Evolutionary conservation across 92 coral and sea anemone species (phyloP).

Genomic region (Zoanthus sansibaricus): DNA sequence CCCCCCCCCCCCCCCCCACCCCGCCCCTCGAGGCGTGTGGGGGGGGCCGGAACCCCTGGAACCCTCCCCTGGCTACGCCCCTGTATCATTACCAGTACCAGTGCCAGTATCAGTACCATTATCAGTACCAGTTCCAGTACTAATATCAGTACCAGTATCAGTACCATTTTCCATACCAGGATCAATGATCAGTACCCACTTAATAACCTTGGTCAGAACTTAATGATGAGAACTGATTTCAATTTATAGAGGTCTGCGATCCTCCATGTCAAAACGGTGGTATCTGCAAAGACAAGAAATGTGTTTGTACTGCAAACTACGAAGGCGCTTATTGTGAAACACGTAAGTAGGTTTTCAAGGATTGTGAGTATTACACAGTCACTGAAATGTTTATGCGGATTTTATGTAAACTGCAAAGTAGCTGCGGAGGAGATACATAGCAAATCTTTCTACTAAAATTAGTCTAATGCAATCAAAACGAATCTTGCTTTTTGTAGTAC

Average conservation of each 20-base stretch:
- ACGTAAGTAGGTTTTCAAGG: conserved; percentile 9
- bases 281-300: conserved; percentile 34
- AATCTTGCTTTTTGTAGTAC: no score
- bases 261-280: conserved; percentile 33
- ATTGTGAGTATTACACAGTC: background rate
- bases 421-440: no score
- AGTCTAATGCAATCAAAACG: no score
- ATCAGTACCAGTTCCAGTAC: background rate
- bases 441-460: no score
- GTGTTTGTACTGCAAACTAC: conserved; percentile 1
- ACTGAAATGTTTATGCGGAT: no score
- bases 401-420: no score
- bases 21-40: no score
- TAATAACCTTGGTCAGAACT: background rate
- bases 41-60: no score
- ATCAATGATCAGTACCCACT: background rate
- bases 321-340: background rate
- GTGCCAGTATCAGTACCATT: background rate
- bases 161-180: background rate
- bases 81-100: background rate
- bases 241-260: conserved; percentile 30
- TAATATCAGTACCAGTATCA: background rate
- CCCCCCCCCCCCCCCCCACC: no score
- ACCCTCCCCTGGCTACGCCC: no score
- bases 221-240: background rate